Evolutionary conservation across 1,140 invertebrate species (phyloP).

Genomic region (Anastrepha obliqua): DNA sequence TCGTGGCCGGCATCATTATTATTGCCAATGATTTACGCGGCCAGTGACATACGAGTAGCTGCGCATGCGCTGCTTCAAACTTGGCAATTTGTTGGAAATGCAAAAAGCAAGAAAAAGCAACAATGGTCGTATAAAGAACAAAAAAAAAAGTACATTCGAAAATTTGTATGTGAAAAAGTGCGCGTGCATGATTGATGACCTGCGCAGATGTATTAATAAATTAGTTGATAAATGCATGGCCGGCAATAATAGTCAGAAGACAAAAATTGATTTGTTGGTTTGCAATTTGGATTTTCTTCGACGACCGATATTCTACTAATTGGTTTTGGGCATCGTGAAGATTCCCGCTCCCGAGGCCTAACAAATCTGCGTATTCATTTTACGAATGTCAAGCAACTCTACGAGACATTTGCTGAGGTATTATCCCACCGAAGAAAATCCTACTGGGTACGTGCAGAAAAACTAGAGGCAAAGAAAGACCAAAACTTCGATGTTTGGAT

Average conservation of each 20-base stretch:
- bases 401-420: too few species aligned
- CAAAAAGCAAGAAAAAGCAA: not conserved
- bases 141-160: not conserved
- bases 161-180: not conserved
- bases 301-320: not conserved
- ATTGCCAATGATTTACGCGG: slow-evolving; percentile 44
- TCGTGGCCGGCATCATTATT: slow-evolving; percentile 49
- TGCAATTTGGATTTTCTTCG: not conserved
- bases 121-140: not conserved
- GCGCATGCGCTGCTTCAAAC: slow-evolving; percentile 22
- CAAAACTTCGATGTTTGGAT: too few species aligned
- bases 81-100: not conserved
- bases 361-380: too few species aligned
- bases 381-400: too few species aligned
- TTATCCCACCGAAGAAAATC: too few species aligned
- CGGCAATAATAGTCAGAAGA: not conserved
- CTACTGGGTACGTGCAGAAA: too few species aligned
- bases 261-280: slow-evolving; percentile 9
- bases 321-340: too few species aligned
- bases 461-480: too few species aligned
- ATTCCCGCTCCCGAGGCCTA: too few species aligned
- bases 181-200: not conserved
- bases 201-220: slow-evolving; percentile 11
- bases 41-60: slow-evolving; percentile 7
- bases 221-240: not conserved